Base-by-base conservation (phyloP, 1,140 invertebrate genomes). In the Cydia strobilella region DNA sequence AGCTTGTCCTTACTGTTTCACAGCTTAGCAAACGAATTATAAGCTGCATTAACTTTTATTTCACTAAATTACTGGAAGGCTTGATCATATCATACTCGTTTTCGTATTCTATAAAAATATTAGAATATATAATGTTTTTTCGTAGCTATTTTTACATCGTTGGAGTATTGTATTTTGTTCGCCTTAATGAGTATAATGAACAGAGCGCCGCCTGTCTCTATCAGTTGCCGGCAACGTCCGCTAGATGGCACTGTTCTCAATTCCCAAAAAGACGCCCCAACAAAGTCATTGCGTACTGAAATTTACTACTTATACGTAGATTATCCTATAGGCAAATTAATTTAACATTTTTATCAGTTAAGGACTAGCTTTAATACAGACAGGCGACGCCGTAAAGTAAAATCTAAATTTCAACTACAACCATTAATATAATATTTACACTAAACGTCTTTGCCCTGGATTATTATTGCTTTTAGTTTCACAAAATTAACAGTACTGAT, bases 41-140 rank as follows among this genome's bases (percentile, higher is more conserved):
- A 89, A 90, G 89, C 88, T 87, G 87, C 80, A 83, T 80, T 84
- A 75, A 83, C 80, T 73, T 82, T 87, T 82, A 86, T 82, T 90
- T 89, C 82, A 89, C 89, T 92, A 92, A 89, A 90, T 91, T 92
- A 92, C 86, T 92, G 90, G 89, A 92, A 92, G 90, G 90, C 90
- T 91, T 85, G 87, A 90, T 91, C 87, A 90, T 89, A 87, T 88
- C 84, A 87, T 90, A 89, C 83, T 86, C 84, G 82, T 80, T 86
- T 90, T 87, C 45, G 86, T 90, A 91, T 90, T 90, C 90, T 92
- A 92, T 92, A 92, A 92, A 92, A 92, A 91, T 92, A 92, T 91
- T 92, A 92, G 88, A 92, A 92, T 92, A 92, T 86, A 87, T 83
- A 87, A 86, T 87, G 84, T 89, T 77, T 77, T 88, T 88, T 86